phyloP scores from a whole-genome alignment of 2,797 vertebrate genomes.

The Hoplostethus atlanticus region DNA sequence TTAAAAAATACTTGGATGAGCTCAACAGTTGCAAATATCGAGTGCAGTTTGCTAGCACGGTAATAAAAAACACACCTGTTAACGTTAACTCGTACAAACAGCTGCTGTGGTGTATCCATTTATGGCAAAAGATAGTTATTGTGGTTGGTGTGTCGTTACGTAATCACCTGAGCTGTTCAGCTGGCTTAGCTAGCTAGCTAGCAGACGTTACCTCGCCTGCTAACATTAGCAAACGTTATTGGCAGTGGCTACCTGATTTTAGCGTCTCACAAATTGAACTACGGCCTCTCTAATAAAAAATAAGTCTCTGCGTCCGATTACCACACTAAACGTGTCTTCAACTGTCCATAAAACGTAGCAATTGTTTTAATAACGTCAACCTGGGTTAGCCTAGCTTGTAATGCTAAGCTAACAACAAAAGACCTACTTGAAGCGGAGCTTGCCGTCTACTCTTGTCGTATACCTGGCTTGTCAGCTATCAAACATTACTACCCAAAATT shows the following conservation, averaged over 20 bases:
- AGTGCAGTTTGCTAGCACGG: neutral
- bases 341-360: neutral
- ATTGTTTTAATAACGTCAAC: neutral
- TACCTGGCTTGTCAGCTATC: conserved; percentile 7
- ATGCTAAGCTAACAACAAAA: conserved; percentile 82
- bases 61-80: conserved; percentile 6
- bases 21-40: neutral
- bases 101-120: conserved; percentile 52
- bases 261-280: accelerated
- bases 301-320: accelerated
- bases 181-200: conserved; percentile 57
- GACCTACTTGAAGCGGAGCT: conserved; percentile 52
- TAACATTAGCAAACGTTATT: conserved; percentile 41
- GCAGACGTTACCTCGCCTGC: conserved; percentile 20
- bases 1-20: neutral
- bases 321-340: neutral
- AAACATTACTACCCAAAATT: neutral
- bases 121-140: conserved; percentile 66
- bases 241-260: neutral
- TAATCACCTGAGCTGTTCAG: conserved; percentile 72
- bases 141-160: conserved; percentile 71
- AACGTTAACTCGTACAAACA: conserved; percentile 15
- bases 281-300: accelerated
- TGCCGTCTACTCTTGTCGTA: conserved; percentile 1
- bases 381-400: conserved; percentile 17